Conservation (phyloP, 1,140 invertebrate genomes). For the Zaprionus capensis region DNA sequence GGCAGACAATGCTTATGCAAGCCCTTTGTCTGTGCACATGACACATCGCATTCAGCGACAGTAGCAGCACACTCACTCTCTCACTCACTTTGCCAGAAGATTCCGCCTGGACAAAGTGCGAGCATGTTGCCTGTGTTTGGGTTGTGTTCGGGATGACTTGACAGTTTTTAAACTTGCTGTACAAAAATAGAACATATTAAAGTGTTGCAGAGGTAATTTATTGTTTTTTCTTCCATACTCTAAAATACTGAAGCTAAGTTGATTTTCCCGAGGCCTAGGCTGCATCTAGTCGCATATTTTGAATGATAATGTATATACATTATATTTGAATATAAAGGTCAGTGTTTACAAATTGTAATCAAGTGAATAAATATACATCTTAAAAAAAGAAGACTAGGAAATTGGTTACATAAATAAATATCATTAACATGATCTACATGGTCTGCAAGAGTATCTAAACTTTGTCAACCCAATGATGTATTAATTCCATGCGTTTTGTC, state of each 20-base stretch:
- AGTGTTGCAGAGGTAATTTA: background rate
- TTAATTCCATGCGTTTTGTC: background rate
- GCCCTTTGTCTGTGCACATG: background rate
- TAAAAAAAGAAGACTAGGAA: too few relatives aligned
- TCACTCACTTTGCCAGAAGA: background rate
- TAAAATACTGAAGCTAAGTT: background rate
- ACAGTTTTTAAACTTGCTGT: background rate
- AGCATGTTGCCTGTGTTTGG: background rate
- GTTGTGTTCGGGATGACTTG: background rate
- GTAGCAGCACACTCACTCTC: background rate
- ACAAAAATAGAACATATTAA: background rate
- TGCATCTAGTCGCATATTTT: background rate
- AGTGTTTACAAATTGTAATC: too few relatives aligned
- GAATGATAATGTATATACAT: too few relatives aligned
- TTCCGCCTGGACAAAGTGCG: background rate
- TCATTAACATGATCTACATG: too few relatives aligned
- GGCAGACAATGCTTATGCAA: conserved; percentile 20
- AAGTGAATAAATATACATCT: too few relatives aligned
- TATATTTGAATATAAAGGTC: too few relatives aligned
- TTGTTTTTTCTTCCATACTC: background rate
- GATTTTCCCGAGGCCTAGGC: background rate
- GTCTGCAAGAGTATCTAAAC: background rate
- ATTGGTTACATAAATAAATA: too few relatives aligned
- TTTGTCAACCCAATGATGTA: background rate
- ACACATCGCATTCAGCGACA: conserved; percentile 5